These are phyloP conservation scores for Acleris cristana DNA, from an alignment of 2,888 invertebrate species.

Conservation along the genomic window DNA sequence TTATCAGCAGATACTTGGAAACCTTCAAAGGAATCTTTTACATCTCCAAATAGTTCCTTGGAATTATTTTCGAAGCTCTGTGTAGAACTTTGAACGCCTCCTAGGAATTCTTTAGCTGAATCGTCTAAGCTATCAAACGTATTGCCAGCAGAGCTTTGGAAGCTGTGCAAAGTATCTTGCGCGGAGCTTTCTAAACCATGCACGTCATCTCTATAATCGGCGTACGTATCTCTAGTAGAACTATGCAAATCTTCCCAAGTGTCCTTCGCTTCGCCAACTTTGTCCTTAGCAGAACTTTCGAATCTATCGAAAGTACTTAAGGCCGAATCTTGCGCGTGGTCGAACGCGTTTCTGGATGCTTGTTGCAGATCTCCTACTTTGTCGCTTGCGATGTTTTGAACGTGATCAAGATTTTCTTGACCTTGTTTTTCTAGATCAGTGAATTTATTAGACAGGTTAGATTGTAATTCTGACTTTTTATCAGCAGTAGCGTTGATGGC, in stretches of 20 bases:
- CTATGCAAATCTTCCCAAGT: conserved; percentile 75
- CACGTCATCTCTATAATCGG: conserved; percentile 71
- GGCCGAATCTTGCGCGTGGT: conserved; percentile 71
- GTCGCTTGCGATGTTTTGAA: conserved; percentile 55
- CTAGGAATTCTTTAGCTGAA: conserved; percentile 64
- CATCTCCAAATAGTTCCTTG: conserved; percentile 68
- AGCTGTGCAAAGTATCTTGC: conserved; percentile 75
- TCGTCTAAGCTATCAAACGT: conserved; percentile 78
- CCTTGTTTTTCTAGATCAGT: conserved; percentile 51
- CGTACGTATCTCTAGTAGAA: conserved; percentile 74
- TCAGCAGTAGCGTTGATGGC: conserved; percentile 65
- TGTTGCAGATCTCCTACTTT: conserved; percentile 58
- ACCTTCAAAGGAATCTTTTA: conserved; percentile 70
- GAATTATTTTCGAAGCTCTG: conserved; percentile 58
- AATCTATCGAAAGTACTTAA: conserved; percentile 76
- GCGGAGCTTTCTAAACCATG: conserved; percentile 70
- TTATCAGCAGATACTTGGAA: conserved; percentile 77
- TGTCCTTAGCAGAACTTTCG: conserved; percentile 79
- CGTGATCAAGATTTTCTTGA: conserved; percentile 56
- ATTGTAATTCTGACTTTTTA: conserved; percentile 62
- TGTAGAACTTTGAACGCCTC: conserved; percentile 55
- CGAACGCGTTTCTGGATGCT: conserved; percentile 68
- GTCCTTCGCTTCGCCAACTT: conserved; percentile 66
- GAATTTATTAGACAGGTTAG: conserved; percentile 55
- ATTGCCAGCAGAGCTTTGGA: conserved; percentile 78